A percentile compares a stretch with the other conserved stretches of the same genome.
These are phyloP conservation scores for Rhingia rostrata DNA, from an alignment of 2,888 invertebrate genomes.

Conservation along the genomic window DNA sequence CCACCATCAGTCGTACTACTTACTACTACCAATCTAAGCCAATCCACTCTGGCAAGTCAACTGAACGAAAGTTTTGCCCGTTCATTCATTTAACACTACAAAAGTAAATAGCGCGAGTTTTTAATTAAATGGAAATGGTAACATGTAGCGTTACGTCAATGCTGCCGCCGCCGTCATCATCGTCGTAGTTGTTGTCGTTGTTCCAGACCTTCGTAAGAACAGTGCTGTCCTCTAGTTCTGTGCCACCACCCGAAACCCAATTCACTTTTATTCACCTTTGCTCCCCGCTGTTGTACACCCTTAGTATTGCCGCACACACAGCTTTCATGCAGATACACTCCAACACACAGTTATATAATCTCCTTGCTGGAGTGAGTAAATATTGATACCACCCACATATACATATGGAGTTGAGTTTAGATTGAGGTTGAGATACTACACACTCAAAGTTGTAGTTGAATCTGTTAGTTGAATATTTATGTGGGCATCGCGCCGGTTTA, in stretches of 20 bases:
- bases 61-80: constrained; percentile 65
- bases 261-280: not conserved
- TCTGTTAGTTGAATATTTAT: constrained; percentile 40
- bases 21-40: constrained; percentile 37
- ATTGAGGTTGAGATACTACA: constrained; percentile 19
- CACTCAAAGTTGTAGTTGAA: constrained; percentile 13
- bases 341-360: not conserved
- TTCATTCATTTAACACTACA: constrained; percentile 70
- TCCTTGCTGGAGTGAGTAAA: constrained; percentile 33
- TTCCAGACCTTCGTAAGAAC: constrained; percentile 1
- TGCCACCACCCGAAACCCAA: no score
- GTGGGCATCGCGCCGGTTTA: constrained; percentile 13
- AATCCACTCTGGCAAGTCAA: constrained; percentile 66
- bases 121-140: constrained; percentile 73
- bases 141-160: constrained; percentile 62
- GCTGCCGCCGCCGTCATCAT: constrained; percentile 18
- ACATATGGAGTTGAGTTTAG: constrained; percentile 1
- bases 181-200: not conserved
- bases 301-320: constrained; percentile 21
- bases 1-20: constrained; percentile 3
- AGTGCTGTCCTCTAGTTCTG: constrained; percentile 17
- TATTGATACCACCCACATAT: constrained; percentile 56
- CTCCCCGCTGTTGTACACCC: constrained; percentile 10
- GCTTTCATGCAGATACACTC: constrained; percentile 1
- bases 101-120: constrained; percentile 73